Percentiles rank a stretch among this genome's conserved stretches.
These are phyloP conservation scores for Marmota flaviventris DNA, from an alignment of 2,113 vertebrate species.

Conservation along the genomic window DNA sequence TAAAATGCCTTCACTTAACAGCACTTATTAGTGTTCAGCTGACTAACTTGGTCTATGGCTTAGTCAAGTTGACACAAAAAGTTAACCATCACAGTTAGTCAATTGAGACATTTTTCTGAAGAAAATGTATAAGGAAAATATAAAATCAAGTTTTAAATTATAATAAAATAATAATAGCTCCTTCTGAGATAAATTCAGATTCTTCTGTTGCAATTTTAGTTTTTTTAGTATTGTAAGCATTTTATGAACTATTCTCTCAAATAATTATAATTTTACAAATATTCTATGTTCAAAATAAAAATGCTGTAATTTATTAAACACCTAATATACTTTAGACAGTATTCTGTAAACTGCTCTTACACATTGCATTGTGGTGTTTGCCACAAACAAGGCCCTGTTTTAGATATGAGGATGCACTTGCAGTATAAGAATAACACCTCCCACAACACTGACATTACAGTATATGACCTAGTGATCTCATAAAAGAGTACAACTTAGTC, in stretches of 20 bases:
- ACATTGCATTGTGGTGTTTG: not conserved
- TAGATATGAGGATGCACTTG: not conserved
- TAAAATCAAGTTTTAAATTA: not conserved
- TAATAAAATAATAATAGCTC: not conserved
- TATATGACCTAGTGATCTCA: not conserved
- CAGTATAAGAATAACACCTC: not conserved
- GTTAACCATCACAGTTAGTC: not conserved
- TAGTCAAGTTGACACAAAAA: not conserved
- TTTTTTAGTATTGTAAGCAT: not conserved
- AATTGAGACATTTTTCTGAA: not conserved
- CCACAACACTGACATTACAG: too few relatives aligned
- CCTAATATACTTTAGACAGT: not conserved
- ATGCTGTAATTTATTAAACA: not conserved
- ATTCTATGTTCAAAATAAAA: not conserved
- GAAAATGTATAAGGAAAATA: not conserved
- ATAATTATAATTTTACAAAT: not conserved
- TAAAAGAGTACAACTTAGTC: not conserved
- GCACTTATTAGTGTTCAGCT: not conserved
- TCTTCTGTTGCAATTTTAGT: not conserved
- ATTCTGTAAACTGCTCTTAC: not conserved
- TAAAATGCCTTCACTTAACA: not conserved
- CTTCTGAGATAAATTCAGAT: not conserved
- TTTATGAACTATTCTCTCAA: constrained; percentile 20
- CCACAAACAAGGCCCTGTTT: not conserved
- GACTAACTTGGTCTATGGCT: not conserved